Percentiles rank a stretch among this genome's conserved stretches.
These are phyloP conservation scores for Pollenia angustigena DNA, from an alignment of 2,888 invertebrate genomes.

Conservation along the genomic window DNA sequence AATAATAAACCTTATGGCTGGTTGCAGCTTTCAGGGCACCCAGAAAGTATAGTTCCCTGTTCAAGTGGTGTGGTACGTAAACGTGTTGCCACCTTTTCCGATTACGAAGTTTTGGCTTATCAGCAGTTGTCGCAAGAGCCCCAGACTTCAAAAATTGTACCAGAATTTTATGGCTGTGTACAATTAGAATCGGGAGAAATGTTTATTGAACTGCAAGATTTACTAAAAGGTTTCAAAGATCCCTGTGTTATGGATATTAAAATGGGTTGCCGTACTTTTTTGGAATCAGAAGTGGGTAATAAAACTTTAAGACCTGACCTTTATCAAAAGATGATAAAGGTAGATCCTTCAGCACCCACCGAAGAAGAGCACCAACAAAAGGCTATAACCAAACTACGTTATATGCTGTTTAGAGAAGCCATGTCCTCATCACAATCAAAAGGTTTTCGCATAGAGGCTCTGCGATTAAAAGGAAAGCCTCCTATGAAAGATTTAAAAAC, in stretches of 20 bases:
- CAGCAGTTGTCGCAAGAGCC: constrained; percentile 91
- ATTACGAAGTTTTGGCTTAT: constrained; percentile 91
- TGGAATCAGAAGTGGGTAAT: constrained; percentile 97
- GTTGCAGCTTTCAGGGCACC: constrained; percentile 97
- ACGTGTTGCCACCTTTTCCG: constrained; percentile 90
- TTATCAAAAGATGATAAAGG: constrained; percentile 97
- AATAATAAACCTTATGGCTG: constrained; percentile 85
- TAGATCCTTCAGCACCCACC: constrained; percentile 95
- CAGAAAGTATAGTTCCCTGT: constrained; percentile 96
- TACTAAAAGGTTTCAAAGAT: constrained; percentile 94
- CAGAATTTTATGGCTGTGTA: constrained; percentile 93
- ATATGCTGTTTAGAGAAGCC: constrained; percentile 98
- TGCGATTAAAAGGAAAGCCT: constrained; percentile 92
- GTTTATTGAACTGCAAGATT: constrained; percentile 98
- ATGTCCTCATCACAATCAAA: constrained; percentile 96
- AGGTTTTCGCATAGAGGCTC: constrained; percentile 98
- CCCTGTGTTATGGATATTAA: constrained; percentile 99
- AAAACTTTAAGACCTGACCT: constrained; percentile 92
- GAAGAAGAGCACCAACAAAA: constrained; percentile 91
- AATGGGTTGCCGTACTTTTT: constrained; percentile 97
- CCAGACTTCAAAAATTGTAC: constrained; percentile 86
- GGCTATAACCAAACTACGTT: constrained; percentile 97
- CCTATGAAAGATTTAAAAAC: constrained; percentile 95
- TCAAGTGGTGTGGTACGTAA: constrained; percentile 98
- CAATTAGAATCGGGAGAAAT: constrained; percentile 88